These are phyloP conservation scores for Plecotus auritus DNA, from an alignment of 2,113 vertebrate species.

Conservation along the genomic window DNA sequence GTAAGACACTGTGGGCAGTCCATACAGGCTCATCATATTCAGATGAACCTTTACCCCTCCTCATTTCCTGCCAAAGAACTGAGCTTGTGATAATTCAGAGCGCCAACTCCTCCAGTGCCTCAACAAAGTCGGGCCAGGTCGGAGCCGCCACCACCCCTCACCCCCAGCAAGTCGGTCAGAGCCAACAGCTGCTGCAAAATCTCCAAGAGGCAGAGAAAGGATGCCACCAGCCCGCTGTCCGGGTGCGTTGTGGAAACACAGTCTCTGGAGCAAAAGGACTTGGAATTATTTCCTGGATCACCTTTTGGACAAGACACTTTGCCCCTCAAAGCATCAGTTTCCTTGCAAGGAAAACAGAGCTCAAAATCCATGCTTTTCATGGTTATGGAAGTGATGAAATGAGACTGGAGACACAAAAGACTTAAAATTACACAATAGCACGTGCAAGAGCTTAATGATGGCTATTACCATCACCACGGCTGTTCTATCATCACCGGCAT, in stretches of 20 bases:
- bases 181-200: neutral
- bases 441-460: neutral
- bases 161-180: neutral
- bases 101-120: neutral
- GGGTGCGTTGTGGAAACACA: fast-evolving
- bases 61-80: neutral
- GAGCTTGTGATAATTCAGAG: neutral
- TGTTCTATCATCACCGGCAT: too few species aligned
- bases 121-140: neutral
- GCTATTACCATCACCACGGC: fast-evolving
- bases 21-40: neutral
- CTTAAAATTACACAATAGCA: neutral
- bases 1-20: neutral
- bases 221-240: fast-evolving
- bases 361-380: neutral
- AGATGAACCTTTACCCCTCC: neutral
- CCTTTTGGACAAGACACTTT: neutral
- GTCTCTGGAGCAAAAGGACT: neutral
- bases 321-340: neutral
- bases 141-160: too few species aligned
- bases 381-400: neutral
- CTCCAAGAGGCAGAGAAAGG: neutral
- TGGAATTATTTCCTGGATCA: neutral
- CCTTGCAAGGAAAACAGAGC: neutral
- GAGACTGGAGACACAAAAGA: neutral